These are phyloP conservation scores for Bombylius discolor DNA, from an alignment of 2,888 invertebrate species.

Conservation along the genomic window DNA sequence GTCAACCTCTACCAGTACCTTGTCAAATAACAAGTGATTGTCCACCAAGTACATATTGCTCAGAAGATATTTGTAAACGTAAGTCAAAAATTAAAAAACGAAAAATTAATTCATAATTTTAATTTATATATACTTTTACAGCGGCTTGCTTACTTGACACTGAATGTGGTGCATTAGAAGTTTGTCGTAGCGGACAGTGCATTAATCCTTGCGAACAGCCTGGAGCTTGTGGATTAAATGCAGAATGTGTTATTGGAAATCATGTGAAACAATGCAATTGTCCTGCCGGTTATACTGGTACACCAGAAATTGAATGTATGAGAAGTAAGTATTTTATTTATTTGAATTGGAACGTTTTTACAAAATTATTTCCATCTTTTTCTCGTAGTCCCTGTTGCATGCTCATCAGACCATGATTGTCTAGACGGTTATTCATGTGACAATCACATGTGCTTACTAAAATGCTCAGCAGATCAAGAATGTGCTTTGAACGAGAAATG, in stretches of 20 bases:
- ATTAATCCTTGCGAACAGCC: constrained; percentile 62
- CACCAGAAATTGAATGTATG: constrained; percentile 70
- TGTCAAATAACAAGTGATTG: constrained; percentile 64
- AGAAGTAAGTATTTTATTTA: constrained; percentile 46
- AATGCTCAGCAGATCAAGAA: constrained; percentile 60
- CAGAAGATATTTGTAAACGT: constrained; percentile 70
- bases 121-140: constrained; percentile 26
- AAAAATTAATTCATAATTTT: background rate
- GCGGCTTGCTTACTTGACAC: constrained; percentile 64
- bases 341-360: background rate
- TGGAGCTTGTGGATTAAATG: constrained; percentile 72
- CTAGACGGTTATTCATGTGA: constrained; percentile 57
- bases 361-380: no score
- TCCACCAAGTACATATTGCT: constrained; percentile 65
- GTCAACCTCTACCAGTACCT: constrained; percentile 57
- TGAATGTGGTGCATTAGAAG: constrained; percentile 67
- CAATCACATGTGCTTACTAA: constrained; percentile 69
- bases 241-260: constrained; percentile 55
- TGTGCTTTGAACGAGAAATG: constrained; percentile 88
- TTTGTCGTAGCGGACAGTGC: constrained; percentile 72
- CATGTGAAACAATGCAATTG: constrained; percentile 72
- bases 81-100: constrained; percentile 33
- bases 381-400: constrained; percentile 59
- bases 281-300: constrained; percentile 74
- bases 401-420: constrained; percentile 58